Conservation (phyloP, 2,113 vertebrate genomes). For the Ptyas mucosa region DNA sequence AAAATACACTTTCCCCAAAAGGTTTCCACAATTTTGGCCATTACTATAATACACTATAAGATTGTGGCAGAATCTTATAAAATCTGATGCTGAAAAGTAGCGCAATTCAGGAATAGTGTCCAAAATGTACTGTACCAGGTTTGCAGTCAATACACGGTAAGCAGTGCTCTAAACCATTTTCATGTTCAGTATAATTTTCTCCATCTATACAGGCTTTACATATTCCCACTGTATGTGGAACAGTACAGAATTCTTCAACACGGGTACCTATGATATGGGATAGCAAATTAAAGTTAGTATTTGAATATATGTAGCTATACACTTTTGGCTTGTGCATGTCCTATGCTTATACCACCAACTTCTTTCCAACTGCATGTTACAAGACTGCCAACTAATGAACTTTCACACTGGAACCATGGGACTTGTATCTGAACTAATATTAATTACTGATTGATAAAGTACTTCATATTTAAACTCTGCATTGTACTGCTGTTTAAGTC, state of each 20-base stretch:
- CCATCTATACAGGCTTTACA: background rate
- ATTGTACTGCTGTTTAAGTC: background rate
- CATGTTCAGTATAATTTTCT: background rate
- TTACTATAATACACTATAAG: background rate
- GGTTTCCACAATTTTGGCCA: too few relatives aligned
- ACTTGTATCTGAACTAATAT: background rate
- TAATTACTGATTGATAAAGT: background rate
- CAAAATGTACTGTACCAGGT: background rate
- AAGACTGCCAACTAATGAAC: background rate
- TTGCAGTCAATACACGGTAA: background rate
- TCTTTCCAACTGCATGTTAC: background rate
- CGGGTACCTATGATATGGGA: background rate
- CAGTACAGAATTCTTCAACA: background rate
- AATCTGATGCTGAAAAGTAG: background rate
- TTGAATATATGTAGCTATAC: background rate
- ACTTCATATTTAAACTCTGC: background rate
- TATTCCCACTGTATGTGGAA: rapidly evolving
- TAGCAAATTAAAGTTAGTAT: background rate
- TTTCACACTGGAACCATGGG: background rate
- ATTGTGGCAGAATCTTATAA: background rate
- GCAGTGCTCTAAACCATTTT: background rate
- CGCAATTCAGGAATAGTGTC: background rate
- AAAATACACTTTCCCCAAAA: too few relatives aligned
- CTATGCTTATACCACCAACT: background rate
- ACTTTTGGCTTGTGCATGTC: background rate